Conservation (phyloP, 1,140 invertebrate species). For the Saxidomus purpurata region DNA sequence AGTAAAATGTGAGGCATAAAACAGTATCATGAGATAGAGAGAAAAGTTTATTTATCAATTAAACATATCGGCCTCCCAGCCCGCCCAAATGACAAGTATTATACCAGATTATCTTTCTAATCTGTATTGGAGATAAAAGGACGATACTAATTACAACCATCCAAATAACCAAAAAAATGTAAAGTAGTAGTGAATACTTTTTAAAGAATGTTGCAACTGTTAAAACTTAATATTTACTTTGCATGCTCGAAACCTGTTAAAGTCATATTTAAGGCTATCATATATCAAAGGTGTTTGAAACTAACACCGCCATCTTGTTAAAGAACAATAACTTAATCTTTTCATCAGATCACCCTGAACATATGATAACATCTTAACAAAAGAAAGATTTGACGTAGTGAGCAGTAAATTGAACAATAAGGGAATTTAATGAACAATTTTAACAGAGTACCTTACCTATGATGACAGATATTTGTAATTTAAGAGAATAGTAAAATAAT, state of each 20-base stretch:
- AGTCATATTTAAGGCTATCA: neutral
- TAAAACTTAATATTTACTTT: neutral
- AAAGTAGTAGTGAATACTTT: no score
- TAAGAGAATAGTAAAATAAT: no score
- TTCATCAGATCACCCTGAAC: neutral
- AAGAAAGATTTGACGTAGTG: neutral
- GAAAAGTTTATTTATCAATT: no score
- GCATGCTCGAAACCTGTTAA: neutral
- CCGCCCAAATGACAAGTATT: no score
- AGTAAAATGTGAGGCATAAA: no score
- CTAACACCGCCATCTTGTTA: neutral
- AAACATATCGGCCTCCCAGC: no score
- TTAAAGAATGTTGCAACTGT: neutral
- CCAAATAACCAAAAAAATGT: no score
- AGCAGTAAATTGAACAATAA: neutral
- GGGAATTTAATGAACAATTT: neutral
- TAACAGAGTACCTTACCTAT: neutral
- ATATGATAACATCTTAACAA: constrained; percentile 9
- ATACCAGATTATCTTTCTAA: no score
- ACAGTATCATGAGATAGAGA: no score
- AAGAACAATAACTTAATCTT: constrained; percentile 9
- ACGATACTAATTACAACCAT: no score
- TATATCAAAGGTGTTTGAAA: constrained; percentile 34
- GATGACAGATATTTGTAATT: no score
- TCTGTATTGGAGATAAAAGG: no score